Evolutionary conservation across 2,113 vertebrate species (phyloP), one percentile per base, ranked within the genome.

Genomic region (Synodontis membranacea): DNA sequence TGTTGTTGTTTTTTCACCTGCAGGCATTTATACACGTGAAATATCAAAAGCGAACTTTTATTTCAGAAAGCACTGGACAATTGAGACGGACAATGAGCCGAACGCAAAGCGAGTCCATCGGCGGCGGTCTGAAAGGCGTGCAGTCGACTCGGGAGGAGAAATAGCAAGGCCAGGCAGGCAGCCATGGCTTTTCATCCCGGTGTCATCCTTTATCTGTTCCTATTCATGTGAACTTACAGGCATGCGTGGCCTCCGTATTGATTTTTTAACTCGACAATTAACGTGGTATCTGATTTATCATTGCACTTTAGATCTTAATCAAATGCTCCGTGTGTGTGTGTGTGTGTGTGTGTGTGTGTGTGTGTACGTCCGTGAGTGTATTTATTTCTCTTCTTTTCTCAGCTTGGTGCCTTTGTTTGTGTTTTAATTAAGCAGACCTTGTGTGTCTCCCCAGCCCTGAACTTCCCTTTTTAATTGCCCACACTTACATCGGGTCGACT

Each of bases 361-460:
- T 60, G 28, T 62, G 80, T 79, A 37, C 44, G 58, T 11, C 34
- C 46, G 75, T 81, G 60, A 56, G 78, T 48, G 60, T 58, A 50
- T 44, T 42, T 52, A 46, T 75, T 83, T 83, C 80, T 84, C 86
- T 86, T 54, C 44, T 48, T 83, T 88, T 95, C 96, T 95, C 96
- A 95, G 93, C 95, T 91, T 85, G 93, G 93, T 96, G 96, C 95
- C 96, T 98, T 97, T 98, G 96, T 98, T 97, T 97, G 96, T 96
- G 94, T 96, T 97, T 97, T 98, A 97, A 98, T 98, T 98, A 97
- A 95, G 94, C 94, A 93, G 96, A 97, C 95, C 95, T 96, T 96
- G 94, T 94, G 94, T 93, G 91, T 96, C 96, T 96, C 94, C 50
- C 64, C 95, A 96, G 96, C 95, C 95, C 95, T 92, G 94, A 95